A percentile compares a stretch with the other conserved stretches of the same genome.
Conservation (phyloP, 2,113 vertebrate genomes). For the Nyctibius bracteatus region DNA sequence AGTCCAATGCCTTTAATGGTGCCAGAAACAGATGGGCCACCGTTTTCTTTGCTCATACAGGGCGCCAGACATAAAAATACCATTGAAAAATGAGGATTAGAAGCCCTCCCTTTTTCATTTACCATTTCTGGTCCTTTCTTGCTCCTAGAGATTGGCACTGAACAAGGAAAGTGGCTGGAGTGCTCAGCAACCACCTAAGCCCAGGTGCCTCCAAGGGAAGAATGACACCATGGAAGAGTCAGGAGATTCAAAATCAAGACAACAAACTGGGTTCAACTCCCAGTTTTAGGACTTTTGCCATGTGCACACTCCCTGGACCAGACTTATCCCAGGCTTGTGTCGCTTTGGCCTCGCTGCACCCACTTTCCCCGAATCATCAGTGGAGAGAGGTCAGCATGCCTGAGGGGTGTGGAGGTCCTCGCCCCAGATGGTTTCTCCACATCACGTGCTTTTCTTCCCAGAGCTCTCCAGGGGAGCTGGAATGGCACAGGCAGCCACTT, state of each 20-base stretch:
- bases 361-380: accelerated
- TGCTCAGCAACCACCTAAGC: accelerated
- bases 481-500: background rate
- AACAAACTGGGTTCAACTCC: background rate
- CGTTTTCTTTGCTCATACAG: background rate
- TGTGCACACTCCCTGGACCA: background rate
- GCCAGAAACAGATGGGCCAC: slow-evolving; percentile 36
- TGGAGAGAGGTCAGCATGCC: background rate
- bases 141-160: background rate
- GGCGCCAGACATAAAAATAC: background rate
- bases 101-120: background rate
- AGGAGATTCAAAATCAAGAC: background rate
- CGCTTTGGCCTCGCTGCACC: background rate
- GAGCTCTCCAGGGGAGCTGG: background rate
- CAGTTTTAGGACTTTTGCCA: background rate
- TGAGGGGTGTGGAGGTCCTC: background rate
- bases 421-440: background rate
- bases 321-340: background rate
- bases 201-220: background rate
- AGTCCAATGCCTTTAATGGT: slow-evolving; percentile 34
- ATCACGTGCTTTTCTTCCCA: background rate
- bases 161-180: background rate
- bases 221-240: background rate
- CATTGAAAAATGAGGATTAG: background rate
- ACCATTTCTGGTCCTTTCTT: background rate